Evolutionary conservation across 2,797 vertebrate genomes (phyloP), one percentile per base, ranked within the genome.

Genomic region (Telmatherina bonti): DNA sequence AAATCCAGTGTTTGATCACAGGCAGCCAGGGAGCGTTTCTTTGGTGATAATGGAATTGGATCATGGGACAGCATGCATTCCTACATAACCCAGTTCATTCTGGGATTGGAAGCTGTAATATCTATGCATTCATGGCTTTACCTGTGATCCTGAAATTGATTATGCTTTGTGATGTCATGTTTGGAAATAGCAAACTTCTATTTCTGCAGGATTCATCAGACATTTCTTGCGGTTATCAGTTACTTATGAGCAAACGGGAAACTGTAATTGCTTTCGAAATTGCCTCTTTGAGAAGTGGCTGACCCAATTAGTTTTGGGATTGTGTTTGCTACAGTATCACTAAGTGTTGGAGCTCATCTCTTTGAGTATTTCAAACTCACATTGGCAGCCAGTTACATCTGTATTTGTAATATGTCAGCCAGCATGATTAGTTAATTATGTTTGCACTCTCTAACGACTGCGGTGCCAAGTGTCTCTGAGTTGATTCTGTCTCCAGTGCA

Each of bases 251-350:
- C 76, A 81, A 87, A 91, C 72, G 66, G 79, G 82, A 82, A 80
- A 72, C 62, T 64, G 69, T 91, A 89, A 92, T 92, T 92, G 85
- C 80, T 89, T 93, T 90, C 70, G 64, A 85, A 85, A 91, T 91
- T 86, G 80, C 85, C 78, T 88, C 72, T 92, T 87, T 91, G 84
- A 91, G 84, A 81, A 76, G 81, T 70, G 85, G 87, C 88, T 89
- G 90, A 91, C 85, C 84, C 88, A 90, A 92, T 92, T 91, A 93
- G 83, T 83, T 87, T 77, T 69, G 81, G 82, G 81, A 91, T 84
- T 88, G 87, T 81, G 87, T 92, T 91, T 81, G 70, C 80, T 84
- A 88, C 85, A 83, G 84, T 87, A 83, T 90, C 68, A 35, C 76
- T 82, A 81, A 78, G 75, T 78, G 67, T 83, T 72, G 81, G 51